Evolutionary conservation across 1,140 invertebrate species (phyloP).

Genomic region (Galleria mellonella): DNA sequence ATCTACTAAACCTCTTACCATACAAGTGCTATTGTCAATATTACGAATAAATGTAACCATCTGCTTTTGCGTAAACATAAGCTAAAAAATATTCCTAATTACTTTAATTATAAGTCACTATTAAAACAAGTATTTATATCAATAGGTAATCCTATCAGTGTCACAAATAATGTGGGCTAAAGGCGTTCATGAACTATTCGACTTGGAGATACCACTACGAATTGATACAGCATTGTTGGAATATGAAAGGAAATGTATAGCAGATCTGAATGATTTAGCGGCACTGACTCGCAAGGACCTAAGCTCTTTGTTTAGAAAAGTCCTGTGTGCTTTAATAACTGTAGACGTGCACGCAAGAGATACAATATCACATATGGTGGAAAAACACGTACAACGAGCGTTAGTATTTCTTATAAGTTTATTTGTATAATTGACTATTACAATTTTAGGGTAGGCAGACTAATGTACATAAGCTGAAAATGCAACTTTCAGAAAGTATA

Average conservation of each 20-base stretch:
- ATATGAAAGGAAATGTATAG: constrained; percentile 82
- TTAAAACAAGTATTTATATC: neutral
- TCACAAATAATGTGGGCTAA: constrained; percentile 91
- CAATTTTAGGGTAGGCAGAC: no score
- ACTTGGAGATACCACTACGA: constrained; percentile 50
- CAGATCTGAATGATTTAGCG: constrained; percentile 86
- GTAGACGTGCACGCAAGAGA: constrained; percentile 92
- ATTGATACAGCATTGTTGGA: constrained; percentile 75
- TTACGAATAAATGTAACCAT: neutral
- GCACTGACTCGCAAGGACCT: constrained; percentile 84
- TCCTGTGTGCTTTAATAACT: constrained; percentile 89
- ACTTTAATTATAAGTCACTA: no score
- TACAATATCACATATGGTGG: constrained; percentile 83
- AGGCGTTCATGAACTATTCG: constrained; percentile 83
- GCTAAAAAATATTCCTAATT: no score
- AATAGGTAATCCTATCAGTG: constrained; percentile 81
- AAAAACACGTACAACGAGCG: constrained; percentile 77
- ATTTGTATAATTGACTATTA: neutral
- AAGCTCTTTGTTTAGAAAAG: constrained; percentile 79
- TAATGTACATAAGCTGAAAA: no score
- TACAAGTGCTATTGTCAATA: no score
- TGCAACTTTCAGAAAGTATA: no score
- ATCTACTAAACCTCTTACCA: no score
- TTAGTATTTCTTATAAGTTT: constrained; percentile 46
- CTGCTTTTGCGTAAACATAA: neutral